A percentile compares a stretch with the other conserved stretches of the same genome.
These are phyloP conservation scores for Calyptommatus sinebrachiatus DNA, from an alignment of 2,113 vertebrate species.

Conservation along the genomic window DNA sequence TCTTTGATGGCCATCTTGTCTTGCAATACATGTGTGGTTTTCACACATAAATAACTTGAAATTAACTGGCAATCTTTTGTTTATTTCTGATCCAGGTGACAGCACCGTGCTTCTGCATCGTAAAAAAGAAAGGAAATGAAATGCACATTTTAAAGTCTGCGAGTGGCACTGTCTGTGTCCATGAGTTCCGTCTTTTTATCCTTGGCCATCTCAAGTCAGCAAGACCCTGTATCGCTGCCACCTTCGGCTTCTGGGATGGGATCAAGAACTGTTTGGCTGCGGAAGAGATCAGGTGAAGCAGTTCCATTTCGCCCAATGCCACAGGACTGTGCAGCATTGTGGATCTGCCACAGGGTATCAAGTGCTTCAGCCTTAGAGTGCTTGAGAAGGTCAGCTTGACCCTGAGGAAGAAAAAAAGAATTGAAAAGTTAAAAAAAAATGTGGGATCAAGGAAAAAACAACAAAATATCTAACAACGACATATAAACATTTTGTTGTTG, in stretches of 20 bases:
- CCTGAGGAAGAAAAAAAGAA: constrained; percentile 61
- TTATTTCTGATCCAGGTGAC: background rate
- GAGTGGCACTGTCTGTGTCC: background rate
- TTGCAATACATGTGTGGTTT: background rate
- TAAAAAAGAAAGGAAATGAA: background rate
- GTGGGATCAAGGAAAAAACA: background rate
- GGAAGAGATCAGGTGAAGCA: constrained; percentile 63
- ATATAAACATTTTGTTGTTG: background rate
- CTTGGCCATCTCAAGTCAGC: constrained; percentile 64
- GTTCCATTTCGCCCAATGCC: constrained; percentile 84
- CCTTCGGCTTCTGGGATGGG: constrained; percentile 74
- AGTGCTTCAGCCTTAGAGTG: constrained; percentile 85
- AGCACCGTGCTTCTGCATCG: background rate
- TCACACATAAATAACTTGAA: background rate
- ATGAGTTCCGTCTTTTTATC: background rate
- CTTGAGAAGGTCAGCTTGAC: constrained; percentile 88
- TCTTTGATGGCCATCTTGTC: background rate
- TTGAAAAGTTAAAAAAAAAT: rapidly evolving
- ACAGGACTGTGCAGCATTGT: constrained; percentile 87
- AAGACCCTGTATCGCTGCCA: constrained; percentile 62
- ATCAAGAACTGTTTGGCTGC: constrained; percentile 57
- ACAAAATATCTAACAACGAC: background rate
- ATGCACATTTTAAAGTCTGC: background rate
- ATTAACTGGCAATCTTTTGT: background rate
- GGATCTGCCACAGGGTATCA: constrained; percentile 89